Base-by-base conservation (phyloP, 2,113 vertebrate species). In the Nipponia nippon region DNA sequence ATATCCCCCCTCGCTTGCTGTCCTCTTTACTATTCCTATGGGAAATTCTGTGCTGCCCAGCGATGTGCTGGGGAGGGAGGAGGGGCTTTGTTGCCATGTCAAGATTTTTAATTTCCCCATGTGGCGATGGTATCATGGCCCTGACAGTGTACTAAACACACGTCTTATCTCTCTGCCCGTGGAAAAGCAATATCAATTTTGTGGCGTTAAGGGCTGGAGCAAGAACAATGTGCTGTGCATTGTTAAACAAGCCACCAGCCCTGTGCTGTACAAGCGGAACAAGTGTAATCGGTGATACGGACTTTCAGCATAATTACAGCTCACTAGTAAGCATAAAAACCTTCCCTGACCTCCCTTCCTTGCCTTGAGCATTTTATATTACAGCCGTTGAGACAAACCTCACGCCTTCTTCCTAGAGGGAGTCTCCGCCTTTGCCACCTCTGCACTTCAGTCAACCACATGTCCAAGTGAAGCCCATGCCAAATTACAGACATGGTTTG, bases 181-280 rank as follows among this genome's bases (percentile, higher is more conserved):
- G 88, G 23, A 96, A 62, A 93, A 96, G 95, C 93, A 90, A 55
- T 86, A 95, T 93, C 93, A 93, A 20, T 82, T 95, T 61, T 78
- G 96, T 56, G 82, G 63, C 2, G 36, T 55, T 87, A 75, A 93
- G 81, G 94, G 88, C 95, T 94, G 73, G 20, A 71, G 95, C 0
- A 19, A 91, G 95, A 95, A 97, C 96, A 97, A 97, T 94, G 91
- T 3, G 7, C 87, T 75, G 87, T 84, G 95, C 92, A 78, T 97
- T 97, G 96, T 97, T 95, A 94, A 98, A 96, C 97, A 97, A 96
- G 96, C 69, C 63, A 40, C 23, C 87, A 53, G 89, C 91, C 87
- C 93, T 1, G 46, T 38, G 87, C 94, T 61, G 83, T 87, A 96
- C 95, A 94, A 96, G 94, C 40, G 1, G 92, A 97, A 97, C 97